Evolutionary conservation across 2,888 invertebrate species (phyloP).

Genomic region (Anorthoa munda): DNA sequence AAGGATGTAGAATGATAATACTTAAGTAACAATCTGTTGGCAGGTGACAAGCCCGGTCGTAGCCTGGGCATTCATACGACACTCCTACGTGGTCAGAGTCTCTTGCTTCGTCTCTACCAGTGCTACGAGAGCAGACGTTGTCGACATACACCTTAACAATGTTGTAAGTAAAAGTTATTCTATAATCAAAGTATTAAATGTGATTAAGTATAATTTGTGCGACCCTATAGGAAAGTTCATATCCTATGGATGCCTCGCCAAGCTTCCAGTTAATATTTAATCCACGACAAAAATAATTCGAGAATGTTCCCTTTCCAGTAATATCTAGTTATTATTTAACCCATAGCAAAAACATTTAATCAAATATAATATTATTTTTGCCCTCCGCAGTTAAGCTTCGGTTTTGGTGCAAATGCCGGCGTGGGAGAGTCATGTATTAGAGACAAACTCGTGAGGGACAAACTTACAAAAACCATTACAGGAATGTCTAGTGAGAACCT

Average conservation of each 20-base stretch:
- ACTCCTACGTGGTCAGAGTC: slow-evolving; percentile 78
- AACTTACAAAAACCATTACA: too few species aligned
- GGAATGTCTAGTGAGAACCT: too few species aligned
- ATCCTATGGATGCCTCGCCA: neutral
- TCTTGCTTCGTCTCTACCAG: neutral
- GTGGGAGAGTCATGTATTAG: slow-evolving; percentile 70
- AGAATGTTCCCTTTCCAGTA: neutral
- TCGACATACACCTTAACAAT: slow-evolving; percentile 9
- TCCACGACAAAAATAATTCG: neutral
- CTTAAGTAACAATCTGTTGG: neutral
- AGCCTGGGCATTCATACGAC: slow-evolving; percentile 79
- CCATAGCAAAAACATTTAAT: slow-evolving; percentile 38
- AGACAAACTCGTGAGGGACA: neutral
- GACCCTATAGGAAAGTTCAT: neutral
- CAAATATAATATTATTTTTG: neutral
- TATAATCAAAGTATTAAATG: neutral
- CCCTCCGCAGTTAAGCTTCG: slow-evolving; percentile 78
- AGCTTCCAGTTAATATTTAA: neutral
- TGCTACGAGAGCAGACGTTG: neutral
- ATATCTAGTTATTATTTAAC: neutral
- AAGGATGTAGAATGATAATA: neutral
- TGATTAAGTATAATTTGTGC: neutral
- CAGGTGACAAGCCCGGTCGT: slow-evolving; percentile 68
- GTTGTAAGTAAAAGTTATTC: neutral
- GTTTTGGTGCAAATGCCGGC: slow-evolving; percentile 81